phyloP scores from a whole-genome alignment of 2,113 vertebrate species.

The Siphamia tubifer region DNA sequence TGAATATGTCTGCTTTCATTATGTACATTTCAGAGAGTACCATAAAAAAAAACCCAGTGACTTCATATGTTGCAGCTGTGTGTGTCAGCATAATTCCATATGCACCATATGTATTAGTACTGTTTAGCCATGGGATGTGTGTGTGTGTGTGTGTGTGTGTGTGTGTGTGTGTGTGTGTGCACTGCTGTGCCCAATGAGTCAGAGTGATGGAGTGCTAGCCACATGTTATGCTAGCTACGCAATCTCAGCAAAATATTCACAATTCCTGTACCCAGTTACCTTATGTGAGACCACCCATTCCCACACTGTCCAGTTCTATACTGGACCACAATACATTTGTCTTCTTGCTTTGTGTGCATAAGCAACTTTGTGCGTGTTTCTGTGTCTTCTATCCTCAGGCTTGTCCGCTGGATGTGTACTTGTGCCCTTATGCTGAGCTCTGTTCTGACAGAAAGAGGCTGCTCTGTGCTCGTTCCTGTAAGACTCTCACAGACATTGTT shows the following conservation, averaged over 20 bases:
- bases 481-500: constrained; percentile 34
- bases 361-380: constrained; percentile 1
- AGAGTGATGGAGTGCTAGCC: constrained; percentile 41
- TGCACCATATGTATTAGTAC: neutral
- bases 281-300: neutral
- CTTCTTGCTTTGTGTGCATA: neutral
- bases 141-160: neutral
- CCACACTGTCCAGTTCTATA: neutral
- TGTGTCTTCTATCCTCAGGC: constrained; percentile 26
- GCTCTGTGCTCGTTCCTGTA: constrained; percentile 42
- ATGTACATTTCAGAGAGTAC: too few relatives aligned
- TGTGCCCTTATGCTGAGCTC: constrained; percentile 30
- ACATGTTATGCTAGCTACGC: constrained; percentile 22
- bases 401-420: constrained; percentile 29
- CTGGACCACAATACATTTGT: constrained; percentile 24
- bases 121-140: neutral
- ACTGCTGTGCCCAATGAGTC: constrained; percentile 58
- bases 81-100: constrained; percentile 25
- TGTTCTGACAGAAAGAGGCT: constrained; percentile 61
- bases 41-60: neutral
- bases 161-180: neutral
- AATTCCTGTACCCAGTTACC: constrained; percentile 16
- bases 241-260: constrained; percentile 45
- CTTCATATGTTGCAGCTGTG: neutral
- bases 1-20: neutral